Evolutionary conservation across 1,140 invertebrate species (phyloP), one percentile per base, ranked within the genome.

Genomic region (Helicoverpa zea): DNA sequence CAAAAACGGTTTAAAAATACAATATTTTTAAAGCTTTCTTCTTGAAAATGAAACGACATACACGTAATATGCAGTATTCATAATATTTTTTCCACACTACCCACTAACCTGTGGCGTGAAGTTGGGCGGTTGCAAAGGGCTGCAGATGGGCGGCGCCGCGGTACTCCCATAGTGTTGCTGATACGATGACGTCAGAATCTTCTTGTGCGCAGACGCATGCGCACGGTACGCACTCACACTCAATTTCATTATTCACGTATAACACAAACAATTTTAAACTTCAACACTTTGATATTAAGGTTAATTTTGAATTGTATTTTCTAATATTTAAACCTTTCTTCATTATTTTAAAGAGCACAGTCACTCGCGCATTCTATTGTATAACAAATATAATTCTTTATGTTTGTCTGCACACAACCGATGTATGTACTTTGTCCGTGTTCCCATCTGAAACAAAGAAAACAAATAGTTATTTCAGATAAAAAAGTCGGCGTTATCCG

Each of bases 181-280:
- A 93, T 97, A 97, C 79, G 96, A 96, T 87, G 96, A 97, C 88
- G 96, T 97, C 85, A 97, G 95, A 89, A 98, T 97, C 95, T 97
- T 98, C 94, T 97, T 97, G 91, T 97, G 97, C 90, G 97, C 97
- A 84, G 97, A 97, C 91, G 97, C 97, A 93, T 98, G 97, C 89
- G 97, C 97, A 94, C 97, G 96, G 91, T 97, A 98, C 90, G 97
- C 97, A 86, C 97, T 97, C 89, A 98, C 97, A 93, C 97, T 97
- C 90, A 98, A 95, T 96, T 98, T 98, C 97, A 98, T 98, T 72
- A 52, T 87, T 84, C 18, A 74, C 72, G 51, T 47, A 23, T 61
- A 1, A 61, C 13, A 49, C 64, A 64, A 74, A 9, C 58, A 14
- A 75, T 61, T 75, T 59, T 76, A 63, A 47, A 63, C 58, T 63